Percentiles rank a stretch among this genome's conserved stretches.
These are phyloP conservation scores for Porites cylindrica DNA, from an alignment of 92 coral and sea anemone species.

Conservation along the genomic window DNA sequence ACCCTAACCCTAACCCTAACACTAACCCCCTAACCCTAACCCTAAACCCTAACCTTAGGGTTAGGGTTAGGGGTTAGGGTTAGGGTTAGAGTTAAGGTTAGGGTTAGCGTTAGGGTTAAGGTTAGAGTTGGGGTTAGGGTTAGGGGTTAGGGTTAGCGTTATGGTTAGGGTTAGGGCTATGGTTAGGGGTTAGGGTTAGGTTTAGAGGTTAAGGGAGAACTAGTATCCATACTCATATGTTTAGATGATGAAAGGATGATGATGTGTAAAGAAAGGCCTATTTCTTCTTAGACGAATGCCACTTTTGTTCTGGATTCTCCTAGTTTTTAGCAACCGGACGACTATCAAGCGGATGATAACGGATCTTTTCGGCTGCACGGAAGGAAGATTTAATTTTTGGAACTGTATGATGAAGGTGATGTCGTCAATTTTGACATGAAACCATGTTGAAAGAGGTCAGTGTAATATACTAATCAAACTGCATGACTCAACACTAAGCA, in stretches of 20 bases:
- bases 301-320: constrained; percentile 48
- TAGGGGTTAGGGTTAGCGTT: background rate
- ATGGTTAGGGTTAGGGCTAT: too few relatives aligned
- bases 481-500: too few relatives aligned
- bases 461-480: too few relatives aligned
- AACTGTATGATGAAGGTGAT: constrained; percentile 61
- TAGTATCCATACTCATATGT: constrained; percentile 19
- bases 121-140: too few relatives aligned
- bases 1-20: too few relatives aligned
- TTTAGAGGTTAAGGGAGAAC: background rate
- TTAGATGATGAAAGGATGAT: constrained; percentile 16
- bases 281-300: constrained; percentile 33
- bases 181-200: too few relatives aligned
- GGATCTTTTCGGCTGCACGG: constrained; percentile 57
- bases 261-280: constrained; percentile 51
- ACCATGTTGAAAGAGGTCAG: constrained; percentile 1
- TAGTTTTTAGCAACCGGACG: constrained; percentile 33
- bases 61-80: too few relatives aligned
- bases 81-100: too few relatives aligned
- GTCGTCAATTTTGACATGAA: constrained; percentile 7
- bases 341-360: constrained; percentile 57
- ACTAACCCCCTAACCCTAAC: too few relatives aligned
- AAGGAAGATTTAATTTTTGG: constrained; percentile 41
- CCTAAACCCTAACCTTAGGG: too few relatives aligned
- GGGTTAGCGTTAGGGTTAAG: too few relatives aligned